These are phyloP conservation scores for Pseudomugil tenellus DNA, from an alignment of 2,797 vertebrate genomes.

Conservation along the genomic window DNA sequence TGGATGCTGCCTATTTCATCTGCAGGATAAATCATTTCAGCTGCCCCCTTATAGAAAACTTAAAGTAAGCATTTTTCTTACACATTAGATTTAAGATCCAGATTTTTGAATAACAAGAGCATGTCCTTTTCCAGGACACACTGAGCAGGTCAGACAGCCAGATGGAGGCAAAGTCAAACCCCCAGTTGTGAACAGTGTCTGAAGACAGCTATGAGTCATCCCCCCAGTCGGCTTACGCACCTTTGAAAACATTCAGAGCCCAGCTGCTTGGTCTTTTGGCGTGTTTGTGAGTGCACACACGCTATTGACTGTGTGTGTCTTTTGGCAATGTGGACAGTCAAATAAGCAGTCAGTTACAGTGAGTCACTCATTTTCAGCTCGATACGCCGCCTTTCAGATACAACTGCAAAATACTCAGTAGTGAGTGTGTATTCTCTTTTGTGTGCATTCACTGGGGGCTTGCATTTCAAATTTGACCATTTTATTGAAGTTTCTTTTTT, in stretches of 20 bases:
- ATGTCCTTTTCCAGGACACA: constrained; percentile 11
- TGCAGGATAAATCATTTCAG: constrained; percentile 2
- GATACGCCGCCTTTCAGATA: constrained; percentile 42
- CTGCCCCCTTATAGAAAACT: neutral
- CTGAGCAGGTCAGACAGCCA: constrained; percentile 11
- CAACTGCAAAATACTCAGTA: constrained; percentile 25
- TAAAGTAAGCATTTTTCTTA: constrained; percentile 1
- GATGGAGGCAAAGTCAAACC: constrained; percentile 57
- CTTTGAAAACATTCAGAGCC: constrained; percentile 28
- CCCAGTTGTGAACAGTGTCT: constrained; percentile 40
- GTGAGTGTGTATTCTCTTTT: constrained; percentile 1
- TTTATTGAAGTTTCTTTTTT: constrained; percentile 3
- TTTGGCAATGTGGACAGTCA: constrained; percentile 42
- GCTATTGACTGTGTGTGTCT: constrained; percentile 42
- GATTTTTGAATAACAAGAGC: neutral
- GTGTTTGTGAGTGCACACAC: constrained; percentile 11
- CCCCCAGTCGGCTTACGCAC: constrained; percentile 24
- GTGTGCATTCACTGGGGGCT: constrained; percentile 3
- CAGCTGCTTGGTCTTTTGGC: constrained; percentile 13
- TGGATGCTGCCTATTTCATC: neutral
- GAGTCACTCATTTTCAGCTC: constrained; percentile 54
- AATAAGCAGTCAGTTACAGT: constrained; percentile 59
- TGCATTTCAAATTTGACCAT: constrained; percentile 14
- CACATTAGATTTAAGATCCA: constrained; percentile 1
- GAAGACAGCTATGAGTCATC: constrained; percentile 61